Evolutionary conservation across 2,888 invertebrate species (phyloP), one percentile per base, ranked within the genome.

Genomic region (Cremastinae sp.): DNA sequence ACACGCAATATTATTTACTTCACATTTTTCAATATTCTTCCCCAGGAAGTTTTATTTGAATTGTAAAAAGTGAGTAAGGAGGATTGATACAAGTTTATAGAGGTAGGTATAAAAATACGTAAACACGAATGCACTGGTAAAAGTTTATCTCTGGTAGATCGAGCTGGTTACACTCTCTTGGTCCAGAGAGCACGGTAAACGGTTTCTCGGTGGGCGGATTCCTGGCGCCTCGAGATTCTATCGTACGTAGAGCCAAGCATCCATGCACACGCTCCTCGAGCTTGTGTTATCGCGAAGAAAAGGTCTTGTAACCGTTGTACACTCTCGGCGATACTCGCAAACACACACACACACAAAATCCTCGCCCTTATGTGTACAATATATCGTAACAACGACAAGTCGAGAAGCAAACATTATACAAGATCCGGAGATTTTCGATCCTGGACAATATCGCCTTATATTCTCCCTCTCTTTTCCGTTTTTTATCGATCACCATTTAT

Each of bases 191-290:
- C 59, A 68, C 70, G 59, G 71, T 77, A 79, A 80, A 79, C 76
- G 75, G 72, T 66, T 73, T 75, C 74, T 53, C 78, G 72, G 80
- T 82, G 80, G 82, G 82, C 81, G 82, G 82, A 81, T 81, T 79
- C 79, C 79, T 80, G 82, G 83, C 82, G 81, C 81, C 83, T 77
- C 77, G 80, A 81, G 83, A 82, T 83, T 82, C 79, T 82, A 83
- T 83, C 83, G 79, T 79, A 76, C 53, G 43, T 58, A 58, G 51
- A 45, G 45, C 47, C 73, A 43, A 69, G 59, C 68, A 75, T 69
- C 70, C 51, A n/a, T 41, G 28, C 28, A 28, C 28, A 28, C 28
- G 69, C 54, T 75, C 69, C 59, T 56, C 51, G 59, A 75, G 69
- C 64, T 51, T 75, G 71, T 75, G 71, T 61, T 74, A 74, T 75